phyloP scores from a whole-genome alignment of 2,888 invertebrate genomes.

The Amphipoea lucens region DNA sequence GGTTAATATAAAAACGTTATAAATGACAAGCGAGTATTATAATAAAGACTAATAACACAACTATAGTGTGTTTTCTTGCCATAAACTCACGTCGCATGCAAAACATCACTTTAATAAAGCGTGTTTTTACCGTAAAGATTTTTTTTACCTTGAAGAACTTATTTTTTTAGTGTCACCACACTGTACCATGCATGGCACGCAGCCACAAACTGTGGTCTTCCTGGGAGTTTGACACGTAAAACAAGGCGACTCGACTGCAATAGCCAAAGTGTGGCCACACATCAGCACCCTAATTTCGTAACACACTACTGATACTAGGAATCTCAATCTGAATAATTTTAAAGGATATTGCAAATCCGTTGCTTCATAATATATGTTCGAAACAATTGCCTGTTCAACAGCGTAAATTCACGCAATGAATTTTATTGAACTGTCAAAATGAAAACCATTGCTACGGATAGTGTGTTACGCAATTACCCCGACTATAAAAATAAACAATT shows the following conservation, averaged over 20 bases:
- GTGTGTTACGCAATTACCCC: too few species aligned
- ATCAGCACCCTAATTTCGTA: background rate
- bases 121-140: background rate
- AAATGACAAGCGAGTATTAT: conserved; percentile 18
- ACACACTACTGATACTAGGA: too few species aligned
- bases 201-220: background rate
- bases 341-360: too few species aligned
- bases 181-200: background rate
- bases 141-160: background rate
- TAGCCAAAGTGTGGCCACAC: background rate
- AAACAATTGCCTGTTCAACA: too few species aligned
- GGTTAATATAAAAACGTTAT: conserved; percentile 20
- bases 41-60: background rate
- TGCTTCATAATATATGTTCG: too few species aligned
- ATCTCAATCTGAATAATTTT: too few species aligned
- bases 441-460: too few species aligned
- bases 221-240: background rate
- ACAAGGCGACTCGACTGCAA: background rate
- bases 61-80: conserved; percentile 18
- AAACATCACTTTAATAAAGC: background rate
- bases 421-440: too few species aligned
- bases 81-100: conserved; percentile 20
- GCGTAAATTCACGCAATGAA: too few species aligned
- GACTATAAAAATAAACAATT: too few species aligned
- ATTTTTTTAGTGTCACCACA: background rate